Evolutionary conservation across 2,888 invertebrate genomes (phyloP), one percentile per base, ranked within the genome.

Genomic region (Calameuta pallipes): DNA sequence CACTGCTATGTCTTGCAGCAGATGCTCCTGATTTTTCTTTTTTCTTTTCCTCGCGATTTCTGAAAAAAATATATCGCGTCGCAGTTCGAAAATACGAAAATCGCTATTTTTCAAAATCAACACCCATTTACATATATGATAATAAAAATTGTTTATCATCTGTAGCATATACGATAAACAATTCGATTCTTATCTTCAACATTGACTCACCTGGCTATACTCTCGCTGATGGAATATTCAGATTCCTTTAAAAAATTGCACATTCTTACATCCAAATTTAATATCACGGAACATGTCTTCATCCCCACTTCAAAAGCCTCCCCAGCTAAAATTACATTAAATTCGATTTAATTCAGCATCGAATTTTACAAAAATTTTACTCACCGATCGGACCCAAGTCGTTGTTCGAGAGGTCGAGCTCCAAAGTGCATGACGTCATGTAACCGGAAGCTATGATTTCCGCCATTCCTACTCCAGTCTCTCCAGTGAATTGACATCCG

Each of bases 201-300:
- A 74, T 23, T 4, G 31, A 34, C 82, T 86, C 80, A 90, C 90
- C 89, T 86, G 76, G 75, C 34, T 73, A 86, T 81, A 71, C 75
- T 87, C 76, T 89, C 84, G 76, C 79, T 82, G 78, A 90, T 87
- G 30, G 84, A 83, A 76, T 79, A 85, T 79, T 90, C 88, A 30
- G 88, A 87, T 84, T 88, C 85, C 75, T 85, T 85, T 33, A 83
- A 83, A 80, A 90, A 89, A 85, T 89, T 88, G 80, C 90, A 90
- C 88, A 90, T 88, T 80, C 90, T 87, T 71, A 82, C 81, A 78
- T 89, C 88, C 74, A 90, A 81, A 71, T 81, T 83, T 33, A 85
- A 78, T 68, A 90, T 80, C 11, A 80, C 80, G 6, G 81, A 36
- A 73, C 85, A 84, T 23, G 85, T 80, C 75, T 84, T 84, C 12